Conservation (phyloP, 2,888 invertebrate species). For the Heliconius erato region DNA sequence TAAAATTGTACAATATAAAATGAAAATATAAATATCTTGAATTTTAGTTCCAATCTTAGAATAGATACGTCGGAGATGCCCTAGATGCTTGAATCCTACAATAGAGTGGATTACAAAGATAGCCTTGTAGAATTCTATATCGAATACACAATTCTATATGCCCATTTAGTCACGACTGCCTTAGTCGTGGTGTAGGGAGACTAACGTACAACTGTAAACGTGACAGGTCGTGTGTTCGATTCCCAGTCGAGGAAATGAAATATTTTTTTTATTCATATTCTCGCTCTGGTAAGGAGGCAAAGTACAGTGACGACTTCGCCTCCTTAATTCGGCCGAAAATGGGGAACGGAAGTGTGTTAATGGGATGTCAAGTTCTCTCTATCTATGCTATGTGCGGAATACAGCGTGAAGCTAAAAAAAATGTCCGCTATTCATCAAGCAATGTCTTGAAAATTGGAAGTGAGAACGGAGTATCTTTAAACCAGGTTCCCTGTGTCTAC, state of each 20-base stretch:
- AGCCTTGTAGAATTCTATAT: slow-evolving; percentile 18
- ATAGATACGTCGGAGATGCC: slow-evolving; percentile 36
- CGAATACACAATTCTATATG: not conserved
- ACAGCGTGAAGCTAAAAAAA: too few relatives aligned
- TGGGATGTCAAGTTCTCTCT: too few relatives aligned
- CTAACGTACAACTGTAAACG: not conserved
- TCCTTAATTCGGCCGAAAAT: too few relatives aligned
- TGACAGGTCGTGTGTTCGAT: not conserved
- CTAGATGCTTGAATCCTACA: slow-evolving; percentile 41
- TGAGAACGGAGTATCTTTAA: not conserved
- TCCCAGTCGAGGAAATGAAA: not conserved
- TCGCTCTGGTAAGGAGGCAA: too few relatives aligned
- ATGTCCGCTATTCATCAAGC: too few relatives aligned
- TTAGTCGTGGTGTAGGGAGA: not conserved
- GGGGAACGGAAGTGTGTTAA: too few relatives aligned
- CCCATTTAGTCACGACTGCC: not conserved
- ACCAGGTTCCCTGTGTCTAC: not conserved
- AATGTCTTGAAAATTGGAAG: not conserved
- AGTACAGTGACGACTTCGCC: not conserved
- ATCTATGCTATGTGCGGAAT: too few relatives aligned
- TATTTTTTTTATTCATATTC: too few relatives aligned
- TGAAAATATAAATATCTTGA: slow-evolving; percentile 8
- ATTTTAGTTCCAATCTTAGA: slow-evolving; percentile 8
- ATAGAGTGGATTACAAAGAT: slow-evolving; percentile 34
- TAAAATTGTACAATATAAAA: not conserved